These are phyloP conservation scores for Masnerella sp. DNA, from an alignment of 2,888 invertebrate genomes.

Conservation along the genomic window DNA sequence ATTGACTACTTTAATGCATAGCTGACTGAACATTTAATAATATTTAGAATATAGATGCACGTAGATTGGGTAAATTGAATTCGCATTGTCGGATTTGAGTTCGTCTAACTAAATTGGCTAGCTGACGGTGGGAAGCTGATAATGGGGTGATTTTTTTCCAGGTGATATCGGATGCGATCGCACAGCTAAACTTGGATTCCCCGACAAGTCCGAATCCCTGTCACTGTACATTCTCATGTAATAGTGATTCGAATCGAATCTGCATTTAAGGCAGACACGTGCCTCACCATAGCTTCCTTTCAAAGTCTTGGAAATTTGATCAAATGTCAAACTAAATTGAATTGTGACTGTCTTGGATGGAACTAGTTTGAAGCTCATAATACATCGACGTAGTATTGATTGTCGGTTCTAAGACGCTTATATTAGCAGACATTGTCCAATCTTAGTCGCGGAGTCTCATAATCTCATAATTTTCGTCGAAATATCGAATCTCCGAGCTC, in stretches of 20 bases:
- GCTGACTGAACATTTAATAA: too few relatives aligned
- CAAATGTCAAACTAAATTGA: conserved; percentile 44
- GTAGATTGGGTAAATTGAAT: too few relatives aligned
- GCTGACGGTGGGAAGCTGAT: too few relatives aligned
- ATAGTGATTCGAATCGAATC: conserved; percentile 31
- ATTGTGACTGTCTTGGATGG: conserved; percentile 27
- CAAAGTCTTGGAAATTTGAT: conserved; percentile 45
- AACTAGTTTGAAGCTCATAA: conserved; percentile 43
- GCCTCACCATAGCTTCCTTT: conserved; percentile 29
- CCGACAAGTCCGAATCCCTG: conserved; percentile 13
- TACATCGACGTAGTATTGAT: conserved; percentile 47
- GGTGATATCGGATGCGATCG: not conserved
- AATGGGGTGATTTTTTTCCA: not conserved
- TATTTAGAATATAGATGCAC: too few relatives aligned
- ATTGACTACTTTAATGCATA: too few relatives aligned
- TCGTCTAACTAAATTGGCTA: too few relatives aligned
- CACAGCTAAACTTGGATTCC: not conserved
- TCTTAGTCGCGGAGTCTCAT: conserved; percentile 8
- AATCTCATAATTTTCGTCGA: conserved; percentile 26
- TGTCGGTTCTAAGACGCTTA: conserved; percentile 22
- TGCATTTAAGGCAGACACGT: conserved; percentile 30
- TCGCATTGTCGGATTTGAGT: too few relatives aligned
- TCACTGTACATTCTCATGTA: conserved; percentile 15
- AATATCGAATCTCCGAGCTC: conserved; percentile 9
- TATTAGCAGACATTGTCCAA: conserved; percentile 20